Conservation (phyloP, 2,888 invertebrate genomes). For the Cephalotes varians region DNA sequence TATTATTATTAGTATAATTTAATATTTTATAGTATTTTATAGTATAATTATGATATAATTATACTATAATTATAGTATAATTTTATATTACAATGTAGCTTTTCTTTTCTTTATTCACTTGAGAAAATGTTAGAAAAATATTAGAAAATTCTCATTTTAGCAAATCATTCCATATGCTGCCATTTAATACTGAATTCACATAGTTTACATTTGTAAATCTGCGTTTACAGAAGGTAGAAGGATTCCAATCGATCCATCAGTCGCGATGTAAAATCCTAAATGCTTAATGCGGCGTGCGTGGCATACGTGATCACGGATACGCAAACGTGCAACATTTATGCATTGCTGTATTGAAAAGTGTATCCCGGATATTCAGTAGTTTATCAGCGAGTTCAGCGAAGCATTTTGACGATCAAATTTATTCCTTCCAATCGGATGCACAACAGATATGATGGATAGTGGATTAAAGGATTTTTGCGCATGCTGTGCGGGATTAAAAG, state of each 20-base stretch:
- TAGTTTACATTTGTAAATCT: background rate
- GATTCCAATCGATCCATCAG: constrained; percentile 19
- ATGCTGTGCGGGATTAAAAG: constrained; percentile 27
- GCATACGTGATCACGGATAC: constrained; percentile 44
- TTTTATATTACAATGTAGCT: background rate
- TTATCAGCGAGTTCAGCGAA: constrained; percentile 66
- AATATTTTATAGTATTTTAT: too few relatives aligned
- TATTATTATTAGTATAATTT: background rate
- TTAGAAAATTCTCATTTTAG: background rate
- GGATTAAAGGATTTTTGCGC: constrained; percentile 68
- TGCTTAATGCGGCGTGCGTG: constrained; percentile 42
- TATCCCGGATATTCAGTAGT: constrained; percentile 63
- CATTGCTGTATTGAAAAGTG: constrained; percentile 46
- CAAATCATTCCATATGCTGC: background rate
- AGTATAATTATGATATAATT: too few relatives aligned
- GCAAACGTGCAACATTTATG: constrained; percentile 49
- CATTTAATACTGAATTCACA: background rate
- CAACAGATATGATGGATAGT: constrained; percentile 68
- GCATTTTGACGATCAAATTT: constrained; percentile 67
- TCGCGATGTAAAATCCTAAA: constrained; percentile 37
- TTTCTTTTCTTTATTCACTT: background rate
- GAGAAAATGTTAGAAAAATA: constrained; percentile 1
- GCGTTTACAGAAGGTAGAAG: constrained; percentile 11
- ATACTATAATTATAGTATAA: too few relatives aligned
- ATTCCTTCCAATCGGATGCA: constrained; percentile 66